phyloP scores from a whole-genome alignment of 2,113 vertebrate species.

The Ailurus styani region DNA sequence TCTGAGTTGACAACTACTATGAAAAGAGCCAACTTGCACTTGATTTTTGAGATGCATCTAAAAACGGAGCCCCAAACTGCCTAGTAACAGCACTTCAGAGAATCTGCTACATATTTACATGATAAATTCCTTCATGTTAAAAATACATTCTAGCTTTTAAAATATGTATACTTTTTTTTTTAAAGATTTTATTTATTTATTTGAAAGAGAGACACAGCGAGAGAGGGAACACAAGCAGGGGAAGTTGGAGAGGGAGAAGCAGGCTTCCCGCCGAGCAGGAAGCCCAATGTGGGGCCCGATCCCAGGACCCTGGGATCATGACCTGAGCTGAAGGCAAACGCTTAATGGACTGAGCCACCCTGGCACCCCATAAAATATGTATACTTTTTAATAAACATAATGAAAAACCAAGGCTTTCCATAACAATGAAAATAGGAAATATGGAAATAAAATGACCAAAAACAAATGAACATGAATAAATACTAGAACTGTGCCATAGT shows the following conservation, averaged over 20 bases:
- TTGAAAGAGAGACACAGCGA: no score
- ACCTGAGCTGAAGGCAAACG: no score
- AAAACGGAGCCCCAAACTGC: not conserved
- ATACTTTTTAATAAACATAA: not conserved
- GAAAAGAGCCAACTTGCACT: not conserved
- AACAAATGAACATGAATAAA: not conserved
- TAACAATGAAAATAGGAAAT: not conserved
- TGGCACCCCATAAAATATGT: not conserved
- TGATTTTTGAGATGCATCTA: not conserved
- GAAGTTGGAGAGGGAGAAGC: no score
- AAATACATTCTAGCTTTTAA: slow-evolving; percentile 31
- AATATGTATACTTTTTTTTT: not conserved
- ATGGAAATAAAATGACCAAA: not conserved
- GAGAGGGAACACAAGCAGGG: no score
- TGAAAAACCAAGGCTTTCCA: not conserved
- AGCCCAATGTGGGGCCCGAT: no score
- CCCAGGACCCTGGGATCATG: no score
- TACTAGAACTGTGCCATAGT: not conserved
- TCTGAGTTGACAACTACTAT: not conserved
- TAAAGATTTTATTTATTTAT: no score
- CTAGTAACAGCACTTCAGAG: not conserved
- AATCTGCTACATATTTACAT: not conserved
- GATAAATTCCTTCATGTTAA: not conserved
- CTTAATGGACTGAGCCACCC: no score
- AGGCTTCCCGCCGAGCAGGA: no score